phyloP scores from a whole-genome alignment of 1,140 invertebrate genomes.

The Lepidotrigona ventralis region DNA sequence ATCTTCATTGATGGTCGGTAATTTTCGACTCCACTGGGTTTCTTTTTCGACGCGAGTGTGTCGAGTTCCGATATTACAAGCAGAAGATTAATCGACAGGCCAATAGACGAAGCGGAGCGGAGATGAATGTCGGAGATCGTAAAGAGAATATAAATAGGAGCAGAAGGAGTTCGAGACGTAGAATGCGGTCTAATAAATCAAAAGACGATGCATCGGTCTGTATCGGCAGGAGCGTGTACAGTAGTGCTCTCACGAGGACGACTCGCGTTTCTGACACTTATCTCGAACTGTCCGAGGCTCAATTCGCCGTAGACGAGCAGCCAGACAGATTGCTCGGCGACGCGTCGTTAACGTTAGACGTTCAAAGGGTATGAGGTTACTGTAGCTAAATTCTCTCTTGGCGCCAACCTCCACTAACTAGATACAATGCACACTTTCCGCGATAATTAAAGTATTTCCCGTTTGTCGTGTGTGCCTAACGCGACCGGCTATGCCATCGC shows the following conservation, averaged over 20 bases:
- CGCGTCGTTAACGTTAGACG: conserved; percentile 44
- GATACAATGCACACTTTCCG: conserved; percentile 19
- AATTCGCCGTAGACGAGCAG: conserved; percentile 39
- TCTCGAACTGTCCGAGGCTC: conserved; percentile 47
- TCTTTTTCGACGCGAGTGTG: conserved; percentile 17
- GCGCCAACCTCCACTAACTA: conserved; percentile 22
- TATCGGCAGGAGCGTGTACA: conserved; percentile 38
- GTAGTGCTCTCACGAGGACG: conserved; percentile 33
- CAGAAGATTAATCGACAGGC: conserved; percentile 43
- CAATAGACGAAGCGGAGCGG: conserved; percentile 15
- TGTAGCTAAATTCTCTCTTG: conserved; percentile 32
- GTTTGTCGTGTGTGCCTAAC: neutral
- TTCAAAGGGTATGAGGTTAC: conserved; percentile 35
- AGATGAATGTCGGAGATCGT: conserved; percentile 46
- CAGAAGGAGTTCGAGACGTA: conserved; percentile 45
- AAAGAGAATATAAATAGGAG: conserved; percentile 56
- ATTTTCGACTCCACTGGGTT: neutral
- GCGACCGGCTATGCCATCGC: neutral
- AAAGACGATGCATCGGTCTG: conserved; percentile 43
- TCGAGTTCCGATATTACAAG: conserved; percentile 36
- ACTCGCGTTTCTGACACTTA: conserved; percentile 40
- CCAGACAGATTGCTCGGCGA: conserved; percentile 43
- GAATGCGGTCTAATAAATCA: conserved; percentile 61
- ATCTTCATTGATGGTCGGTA: neutral
- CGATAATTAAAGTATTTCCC: conserved; percentile 19